phyloP scores from a whole-genome alignment of 2,888 invertebrate species.

The Melanotus villosus region DNA sequence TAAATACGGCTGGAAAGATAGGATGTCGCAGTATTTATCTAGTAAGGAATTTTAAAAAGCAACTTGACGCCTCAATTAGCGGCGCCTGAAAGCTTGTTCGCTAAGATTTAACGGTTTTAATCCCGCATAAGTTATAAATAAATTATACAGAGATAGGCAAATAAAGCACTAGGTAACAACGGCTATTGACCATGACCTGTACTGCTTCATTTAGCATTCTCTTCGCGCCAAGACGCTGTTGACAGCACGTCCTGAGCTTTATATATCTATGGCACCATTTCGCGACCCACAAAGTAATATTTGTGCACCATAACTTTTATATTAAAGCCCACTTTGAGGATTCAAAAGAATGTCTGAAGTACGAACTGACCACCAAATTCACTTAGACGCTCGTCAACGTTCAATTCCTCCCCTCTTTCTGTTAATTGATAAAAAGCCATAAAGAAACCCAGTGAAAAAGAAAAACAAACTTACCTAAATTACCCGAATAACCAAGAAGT shows the following conservation, averaged over 20 bases:
- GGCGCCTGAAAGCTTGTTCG: background rate
- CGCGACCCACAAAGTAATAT: conserved; percentile 18
- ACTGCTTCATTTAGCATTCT: conserved; percentile 13
- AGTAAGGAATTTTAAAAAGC: background rate
- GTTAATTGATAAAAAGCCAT: no score
- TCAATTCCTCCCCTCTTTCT: no score
- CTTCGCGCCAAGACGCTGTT: background rate
- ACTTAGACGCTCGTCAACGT: background rate
- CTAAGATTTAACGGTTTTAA: background rate
- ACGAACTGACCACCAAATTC: conserved; percentile 3
- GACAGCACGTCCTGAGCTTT: conserved; percentile 23
- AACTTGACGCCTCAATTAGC: conserved; percentile 1
- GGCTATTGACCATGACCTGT: conserved; percentile 12
- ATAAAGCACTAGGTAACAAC: background rate
- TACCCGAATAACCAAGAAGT: no score
- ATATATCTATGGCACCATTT: conserved; percentile 15
- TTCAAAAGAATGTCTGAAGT: conserved; percentile 8
- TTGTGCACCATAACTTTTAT: conserved; percentile 21
- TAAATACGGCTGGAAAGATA: background rate
- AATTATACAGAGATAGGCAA: background rate
- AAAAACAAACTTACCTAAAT: no score
- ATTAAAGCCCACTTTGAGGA: conserved; percentile 12
- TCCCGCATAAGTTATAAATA: background rate
- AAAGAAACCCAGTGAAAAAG: no score
- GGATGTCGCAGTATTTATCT: background rate